phyloP scores from a whole-genome alignment of 2,797 vertebrate species.

The Poeciliopsis turneri region DNA sequence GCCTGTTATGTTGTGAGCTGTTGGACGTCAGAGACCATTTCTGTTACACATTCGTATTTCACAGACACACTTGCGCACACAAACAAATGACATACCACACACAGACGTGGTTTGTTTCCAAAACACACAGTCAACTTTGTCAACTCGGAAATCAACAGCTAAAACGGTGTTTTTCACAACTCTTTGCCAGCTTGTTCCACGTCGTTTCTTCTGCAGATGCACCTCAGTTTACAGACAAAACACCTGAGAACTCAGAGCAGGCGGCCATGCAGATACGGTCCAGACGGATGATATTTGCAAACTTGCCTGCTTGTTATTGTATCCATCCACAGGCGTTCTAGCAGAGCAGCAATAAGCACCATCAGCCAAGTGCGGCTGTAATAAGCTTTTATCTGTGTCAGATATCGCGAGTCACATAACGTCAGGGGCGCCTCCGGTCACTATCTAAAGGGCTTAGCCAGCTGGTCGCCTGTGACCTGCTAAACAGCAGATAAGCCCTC shows the following conservation, averaged over 20 bases:
- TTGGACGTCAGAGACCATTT: slow-evolving; percentile 68
- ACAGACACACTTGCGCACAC: slow-evolving; percentile 26
- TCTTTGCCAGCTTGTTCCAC: slow-evolving; percentile 35
- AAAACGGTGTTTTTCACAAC: slow-evolving; percentile 62
- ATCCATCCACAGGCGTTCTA: slow-evolving; percentile 20
- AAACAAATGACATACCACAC: slow-evolving; percentile 8
- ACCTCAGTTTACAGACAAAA: slow-evolving; percentile 36
- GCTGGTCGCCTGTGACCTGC: slow-evolving; percentile 63
- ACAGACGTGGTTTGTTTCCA: slow-evolving; percentile 13
- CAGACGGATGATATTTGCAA: slow-evolving; percentile 52
- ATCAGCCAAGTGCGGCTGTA: slow-evolving; percentile 35
- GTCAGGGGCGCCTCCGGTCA: slow-evolving; percentile 60
- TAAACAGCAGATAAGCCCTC: slow-evolving; percentile 66
- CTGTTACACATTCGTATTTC: slow-evolving; percentile 43
- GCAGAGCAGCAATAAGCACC: slow-evolving; percentile 20
- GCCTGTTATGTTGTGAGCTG: slow-evolving; percentile 57
- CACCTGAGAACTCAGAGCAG: slow-evolving; percentile 62
- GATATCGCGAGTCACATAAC: slow-evolving; percentile 64
- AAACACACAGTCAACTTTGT: slow-evolving; percentile 49
- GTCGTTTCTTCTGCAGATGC: slow-evolving; percentile 51
- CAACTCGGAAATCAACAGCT: slow-evolving; percentile 49
- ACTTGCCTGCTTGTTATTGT: slow-evolving; percentile 37
- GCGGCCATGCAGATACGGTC: slow-evolving; percentile 50
- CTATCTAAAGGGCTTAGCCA: slow-evolving; percentile 70
- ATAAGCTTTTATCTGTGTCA: slow-evolving; percentile 46